Evolutionary conservation across 2,113 vertebrate genomes (phyloP).

Genomic region (Megaptera novaeangliae): DNA sequence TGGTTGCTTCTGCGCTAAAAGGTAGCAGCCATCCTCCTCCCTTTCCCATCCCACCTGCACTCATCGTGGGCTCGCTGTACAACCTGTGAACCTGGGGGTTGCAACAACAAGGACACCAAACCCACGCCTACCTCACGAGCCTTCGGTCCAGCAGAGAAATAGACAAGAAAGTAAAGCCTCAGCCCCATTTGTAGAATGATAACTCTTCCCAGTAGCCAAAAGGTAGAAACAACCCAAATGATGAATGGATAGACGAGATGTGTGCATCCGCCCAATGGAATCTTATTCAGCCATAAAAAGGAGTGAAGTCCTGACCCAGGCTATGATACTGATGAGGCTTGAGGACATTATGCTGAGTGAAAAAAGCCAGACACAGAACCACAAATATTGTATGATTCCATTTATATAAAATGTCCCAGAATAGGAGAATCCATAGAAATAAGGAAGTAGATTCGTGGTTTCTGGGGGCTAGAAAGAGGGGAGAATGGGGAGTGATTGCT

Average conservation of each 20-base stretch:
- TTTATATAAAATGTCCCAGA: not conserved
- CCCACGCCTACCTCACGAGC: not conserved
- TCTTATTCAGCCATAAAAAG: fast-evolving
- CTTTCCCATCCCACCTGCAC: not conserved
- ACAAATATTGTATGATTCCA: fast-evolving
- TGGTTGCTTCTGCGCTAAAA: fast-evolving
- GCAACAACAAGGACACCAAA: fast-evolving
- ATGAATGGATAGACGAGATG: fast-evolving
- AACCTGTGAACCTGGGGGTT: not conserved
- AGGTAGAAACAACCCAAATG: not conserved
- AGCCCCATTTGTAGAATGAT: not conserved
- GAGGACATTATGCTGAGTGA: fast-evolving
- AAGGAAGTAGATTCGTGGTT: not conserved
- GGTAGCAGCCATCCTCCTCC: fast-evolving
- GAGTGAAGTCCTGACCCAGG: fast-evolving
- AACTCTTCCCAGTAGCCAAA: not conserved
- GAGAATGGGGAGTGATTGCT: not conserved
- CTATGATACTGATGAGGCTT: fast-evolving
- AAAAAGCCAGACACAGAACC: fast-evolving
- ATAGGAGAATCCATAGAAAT: not conserved
- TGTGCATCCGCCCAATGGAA: fast-evolving
- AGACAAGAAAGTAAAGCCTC: not conserved
- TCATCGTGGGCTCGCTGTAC: not conserved
- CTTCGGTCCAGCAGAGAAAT: not conserved
- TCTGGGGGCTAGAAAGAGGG: not conserved